phyloP scores from a whole-genome alignment of 2,113 vertebrate genomes.

The Spermophilus dauricus region DNA sequence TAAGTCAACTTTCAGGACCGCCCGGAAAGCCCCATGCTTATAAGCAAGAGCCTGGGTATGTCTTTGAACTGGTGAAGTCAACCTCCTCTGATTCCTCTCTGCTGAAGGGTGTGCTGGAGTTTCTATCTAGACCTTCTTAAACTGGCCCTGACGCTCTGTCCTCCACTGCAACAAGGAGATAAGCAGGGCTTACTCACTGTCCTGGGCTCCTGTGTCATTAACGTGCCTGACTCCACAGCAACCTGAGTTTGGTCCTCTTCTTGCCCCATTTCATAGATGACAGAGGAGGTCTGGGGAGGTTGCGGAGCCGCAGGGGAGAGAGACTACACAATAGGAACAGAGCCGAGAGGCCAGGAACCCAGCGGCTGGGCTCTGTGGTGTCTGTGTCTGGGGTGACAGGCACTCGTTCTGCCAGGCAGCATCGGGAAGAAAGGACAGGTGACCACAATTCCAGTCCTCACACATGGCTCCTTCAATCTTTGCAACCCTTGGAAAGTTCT shows the following conservation, averaged over 20 bases:
- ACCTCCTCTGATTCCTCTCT: neutral
- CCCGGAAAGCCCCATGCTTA: neutral
- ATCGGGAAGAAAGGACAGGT: neutral
- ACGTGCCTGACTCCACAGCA: neutral
- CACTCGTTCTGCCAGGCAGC: neutral
- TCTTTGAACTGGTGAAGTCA: neutral
- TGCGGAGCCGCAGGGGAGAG: neutral
- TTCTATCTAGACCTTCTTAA: neutral
- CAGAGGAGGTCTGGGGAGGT: neutral
- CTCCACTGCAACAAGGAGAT: neutral
- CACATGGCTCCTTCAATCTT: neutral
- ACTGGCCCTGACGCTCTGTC: neutral
- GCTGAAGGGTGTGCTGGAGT: neutral
- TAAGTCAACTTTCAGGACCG: neutral
- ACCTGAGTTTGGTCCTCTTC: neutral
- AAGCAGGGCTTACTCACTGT: neutral
- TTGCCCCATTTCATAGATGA: neutral
- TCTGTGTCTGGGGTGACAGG: neutral
- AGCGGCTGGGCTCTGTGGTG: neutral
- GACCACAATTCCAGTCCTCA: neutral
- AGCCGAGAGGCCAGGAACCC: neutral
- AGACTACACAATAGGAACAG: neutral
- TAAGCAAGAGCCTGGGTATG: neutral
- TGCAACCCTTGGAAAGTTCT: neutral
- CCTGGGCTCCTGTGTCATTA: neutral